Conservation (phyloP, 2,888 invertebrate genomes). For the Mythimna loreyi region DNA sequence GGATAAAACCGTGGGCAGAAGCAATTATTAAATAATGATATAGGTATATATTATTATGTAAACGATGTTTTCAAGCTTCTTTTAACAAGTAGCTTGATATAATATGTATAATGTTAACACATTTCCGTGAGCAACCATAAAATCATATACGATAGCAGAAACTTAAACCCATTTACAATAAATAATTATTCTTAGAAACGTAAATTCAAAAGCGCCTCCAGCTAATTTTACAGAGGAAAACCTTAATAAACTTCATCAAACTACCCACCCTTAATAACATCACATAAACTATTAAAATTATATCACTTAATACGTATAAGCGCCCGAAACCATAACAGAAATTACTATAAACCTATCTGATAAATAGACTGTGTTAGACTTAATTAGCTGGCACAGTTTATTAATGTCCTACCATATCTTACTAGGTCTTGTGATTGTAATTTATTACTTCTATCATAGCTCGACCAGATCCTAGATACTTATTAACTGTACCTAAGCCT, state of each 20-base stretch:
- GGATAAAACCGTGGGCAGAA: too few relatives aligned
- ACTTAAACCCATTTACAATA: not conserved
- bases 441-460: constrained; percentile 68
- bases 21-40: too few relatives aligned
- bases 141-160: not conserved
- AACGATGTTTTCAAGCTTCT: too few relatives aligned
- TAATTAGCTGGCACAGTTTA: constrained; percentile 64
- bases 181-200: not conserved
- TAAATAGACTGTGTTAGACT: constrained; percentile 54
- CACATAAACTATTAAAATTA: constrained; percentile 34
- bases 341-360: constrained; percentile 35
- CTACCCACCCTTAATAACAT: not conserved
- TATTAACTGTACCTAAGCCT: constrained; percentile 46
- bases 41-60: too few relatives aligned
- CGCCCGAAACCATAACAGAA: constrained; percentile 41
- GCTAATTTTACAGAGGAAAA: constrained; percentile 10
- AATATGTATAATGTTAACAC: too few relatives aligned
- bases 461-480: constrained; percentile 60
- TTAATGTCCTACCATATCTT: constrained; percentile 61
- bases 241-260: constrained; percentile 22
- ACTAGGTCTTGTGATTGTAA: constrained; percentile 72
- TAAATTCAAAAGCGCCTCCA: not conserved
- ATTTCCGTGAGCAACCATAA: too few relatives aligned
- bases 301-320: constrained; percentile 22
- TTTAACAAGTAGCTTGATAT: too few relatives aligned